Percentiles rank a stretch among this genome's conserved stretches.
These are phyloP conservation scores for Trissonchulus latispiculum DNA, from an alignment of 2,888 invertebrate genomes.

Conservation along the genomic window DNA sequence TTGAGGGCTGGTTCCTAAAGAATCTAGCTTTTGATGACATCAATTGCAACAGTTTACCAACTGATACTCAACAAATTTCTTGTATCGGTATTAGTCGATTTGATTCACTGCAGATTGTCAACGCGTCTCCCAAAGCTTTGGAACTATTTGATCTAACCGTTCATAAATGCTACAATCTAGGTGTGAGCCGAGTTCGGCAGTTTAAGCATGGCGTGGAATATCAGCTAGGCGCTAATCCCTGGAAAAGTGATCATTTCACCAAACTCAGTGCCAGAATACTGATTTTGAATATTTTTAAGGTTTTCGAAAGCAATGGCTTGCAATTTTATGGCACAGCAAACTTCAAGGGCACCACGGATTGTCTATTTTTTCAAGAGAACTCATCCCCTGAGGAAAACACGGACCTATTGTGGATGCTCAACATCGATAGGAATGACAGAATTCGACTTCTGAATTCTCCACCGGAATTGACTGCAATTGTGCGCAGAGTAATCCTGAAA, in stretches of 20 bases:
- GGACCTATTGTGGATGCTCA: slow-evolving; percentile 7
- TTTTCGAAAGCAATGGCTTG: slow-evolving; percentile 17
- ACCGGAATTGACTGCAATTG: neutral
- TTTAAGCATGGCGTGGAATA: neutral
- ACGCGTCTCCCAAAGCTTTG: neutral
- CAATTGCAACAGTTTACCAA: no score
- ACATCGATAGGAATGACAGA: slow-evolving; percentile 19
- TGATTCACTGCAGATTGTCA: neutral
- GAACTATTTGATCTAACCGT: neutral
- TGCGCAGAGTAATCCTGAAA: neutral
- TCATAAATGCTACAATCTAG: neutral
- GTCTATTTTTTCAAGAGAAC: slow-evolving; percentile 23
- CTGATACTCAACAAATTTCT: neutral
- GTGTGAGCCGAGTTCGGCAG: neutral
- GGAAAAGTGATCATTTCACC: neutral
- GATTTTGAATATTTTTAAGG: slow-evolving; percentile 22
- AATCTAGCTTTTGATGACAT: no score
- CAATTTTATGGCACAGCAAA: slow-evolving; percentile 19
- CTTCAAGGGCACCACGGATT: slow-evolving; percentile 27
- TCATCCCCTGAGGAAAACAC: neutral
- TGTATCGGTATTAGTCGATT: neutral
- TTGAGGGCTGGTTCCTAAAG: neutral
- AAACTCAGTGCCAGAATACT: slow-evolving; percentile 13
- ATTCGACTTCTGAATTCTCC: slow-evolving; percentile 25
- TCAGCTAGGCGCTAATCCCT: neutral